These are phyloP conservation scores for Pelecanoides urinatrix DNA, from an alignment of 2,113 vertebrate genomes.

Conservation along the genomic window DNA sequence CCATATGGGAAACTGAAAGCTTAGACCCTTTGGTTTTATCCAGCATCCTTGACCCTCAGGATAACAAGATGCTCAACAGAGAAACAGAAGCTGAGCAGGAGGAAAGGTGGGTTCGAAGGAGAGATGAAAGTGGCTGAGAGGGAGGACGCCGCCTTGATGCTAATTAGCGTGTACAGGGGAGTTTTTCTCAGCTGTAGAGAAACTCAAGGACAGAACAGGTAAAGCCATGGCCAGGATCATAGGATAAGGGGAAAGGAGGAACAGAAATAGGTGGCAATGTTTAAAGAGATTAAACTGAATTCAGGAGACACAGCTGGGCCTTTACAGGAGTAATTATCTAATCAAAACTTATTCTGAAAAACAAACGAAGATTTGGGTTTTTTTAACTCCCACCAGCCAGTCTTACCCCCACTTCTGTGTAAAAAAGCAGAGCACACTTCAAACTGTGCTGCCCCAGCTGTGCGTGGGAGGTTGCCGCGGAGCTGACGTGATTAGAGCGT, in stretches of 20 bases:
- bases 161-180: background rate
- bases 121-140: background rate
- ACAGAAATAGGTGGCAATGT: background rate
- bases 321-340: background rate
- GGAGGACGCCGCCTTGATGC: background rate
- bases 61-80: background rate
- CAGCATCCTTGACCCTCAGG: background rate
- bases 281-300: background rate
- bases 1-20: background rate
- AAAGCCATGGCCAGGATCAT: background rate
- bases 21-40: background rate
- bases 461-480: background rate
- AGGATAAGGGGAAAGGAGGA: background rate
- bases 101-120: background rate
- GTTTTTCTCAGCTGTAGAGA: background rate
- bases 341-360: conserved; percentile 25
- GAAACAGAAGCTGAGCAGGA: background rate
- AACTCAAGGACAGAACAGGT: background rate
- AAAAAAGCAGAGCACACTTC: background rate
- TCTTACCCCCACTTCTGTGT: background rate
- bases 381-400: background rate
- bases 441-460: background rate
- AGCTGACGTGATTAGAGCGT: background rate
- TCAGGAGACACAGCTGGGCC: background rate
- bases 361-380: background rate